These are phyloP conservation scores for Caenorhabditis becei DNA, from an alignment of 2,888 invertebrate genomes.

Conservation along the genomic window DNA sequence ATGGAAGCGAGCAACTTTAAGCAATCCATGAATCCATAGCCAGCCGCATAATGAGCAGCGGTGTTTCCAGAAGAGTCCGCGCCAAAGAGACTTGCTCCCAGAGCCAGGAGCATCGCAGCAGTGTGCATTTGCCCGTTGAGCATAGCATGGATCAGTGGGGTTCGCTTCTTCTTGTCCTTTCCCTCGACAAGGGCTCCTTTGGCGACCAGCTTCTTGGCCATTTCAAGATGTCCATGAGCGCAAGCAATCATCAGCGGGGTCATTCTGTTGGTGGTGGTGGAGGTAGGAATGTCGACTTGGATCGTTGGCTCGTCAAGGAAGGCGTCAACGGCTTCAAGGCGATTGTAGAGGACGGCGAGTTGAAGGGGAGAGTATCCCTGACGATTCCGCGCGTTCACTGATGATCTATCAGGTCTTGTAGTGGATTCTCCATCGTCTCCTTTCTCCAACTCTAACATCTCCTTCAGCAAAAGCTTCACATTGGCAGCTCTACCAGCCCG, in stretches of 20 bases:
- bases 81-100: conserved; percentile 63
- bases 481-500: conserved; percentile 69
- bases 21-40: conserved; percentile 84
- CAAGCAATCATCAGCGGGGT: conserved; percentile 69
- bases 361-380: conserved; percentile 82
- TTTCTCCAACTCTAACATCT: conserved; percentile 67
- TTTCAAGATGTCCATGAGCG: conserved; percentile 65
- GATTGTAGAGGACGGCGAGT: conserved; percentile 79
- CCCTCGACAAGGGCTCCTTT: conserved; percentile 79
- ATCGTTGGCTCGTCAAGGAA: conserved; percentile 50
- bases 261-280: conserved; percentile 55
- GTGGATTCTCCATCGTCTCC: conserved; percentile 43
- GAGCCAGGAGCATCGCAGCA: conserved; percentile 64
- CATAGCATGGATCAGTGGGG: conserved; percentile 84
- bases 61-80: conserved; percentile 84
- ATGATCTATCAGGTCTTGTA: conserved; percentile 51
- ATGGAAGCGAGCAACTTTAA: conserved; percentile 83
- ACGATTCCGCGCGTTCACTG: conserved; percentile 69
- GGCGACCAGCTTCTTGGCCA: conserved; percentile 81
- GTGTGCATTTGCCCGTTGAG: conserved; percentile 83
- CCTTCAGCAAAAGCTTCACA: conserved; percentile 60
- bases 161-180: conserved; percentile 83
- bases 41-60: conserved; percentile 84
- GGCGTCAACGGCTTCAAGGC: conserved; percentile 50
- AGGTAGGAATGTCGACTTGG: conserved; percentile 58